Percentiles rank a stretch among this genome's conserved stretches.
phyloP scores from a whole-genome alignment of 2,888 invertebrate species.

The Tolmerus cingulatus region DNA sequence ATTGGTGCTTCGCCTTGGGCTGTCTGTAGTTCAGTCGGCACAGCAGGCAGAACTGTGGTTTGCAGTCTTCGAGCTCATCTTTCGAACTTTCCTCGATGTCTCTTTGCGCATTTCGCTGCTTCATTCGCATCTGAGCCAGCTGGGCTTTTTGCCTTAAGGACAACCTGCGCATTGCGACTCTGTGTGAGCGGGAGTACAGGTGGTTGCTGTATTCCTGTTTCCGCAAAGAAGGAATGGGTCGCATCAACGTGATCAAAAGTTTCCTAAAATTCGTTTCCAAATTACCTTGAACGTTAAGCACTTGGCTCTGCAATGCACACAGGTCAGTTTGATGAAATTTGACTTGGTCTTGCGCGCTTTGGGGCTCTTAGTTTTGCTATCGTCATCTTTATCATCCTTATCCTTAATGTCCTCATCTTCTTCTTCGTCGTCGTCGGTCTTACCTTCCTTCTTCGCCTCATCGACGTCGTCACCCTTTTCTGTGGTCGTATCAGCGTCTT shows the following conservation, averaged over 20 bases:
- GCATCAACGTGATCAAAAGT: neutral
- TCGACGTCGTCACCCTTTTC: constrained; percentile 46
- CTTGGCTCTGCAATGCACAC: constrained; percentile 80
- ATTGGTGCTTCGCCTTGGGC: constrained; percentile 78
- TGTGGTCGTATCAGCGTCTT: constrained; percentile 50
- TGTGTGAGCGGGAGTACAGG: constrained; percentile 75
- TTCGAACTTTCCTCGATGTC: constrained; percentile 77
- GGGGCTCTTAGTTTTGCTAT: constrained; percentile 48
- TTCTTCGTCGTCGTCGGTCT: constrained; percentile 61
- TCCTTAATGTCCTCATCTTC: constrained; percentile 56
- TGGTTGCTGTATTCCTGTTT: constrained; percentile 76
- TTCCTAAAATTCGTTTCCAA: constrained; percentile 40
- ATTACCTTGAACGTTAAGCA: constrained; percentile 76
- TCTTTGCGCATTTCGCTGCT: constrained; percentile 81
- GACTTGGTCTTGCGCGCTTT: constrained; percentile 14
- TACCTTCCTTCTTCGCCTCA: constrained; percentile 52
- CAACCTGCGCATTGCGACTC: constrained; percentile 76
- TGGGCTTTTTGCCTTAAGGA: constrained; percentile 78
- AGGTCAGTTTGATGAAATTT: constrained; percentile 74
- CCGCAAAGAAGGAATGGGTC: neutral
- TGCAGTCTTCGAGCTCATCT: constrained; percentile 67
- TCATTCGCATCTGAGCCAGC: constrained; percentile 78
- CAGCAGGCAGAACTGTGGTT: constrained; percentile 76
- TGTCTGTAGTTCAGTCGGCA: constrained; percentile 81
- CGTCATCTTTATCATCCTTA: constrained; percentile 56